Base-by-base conservation (phyloP, 2,888 invertebrate genomes). In the Chymomyza fuscimana region DNA sequence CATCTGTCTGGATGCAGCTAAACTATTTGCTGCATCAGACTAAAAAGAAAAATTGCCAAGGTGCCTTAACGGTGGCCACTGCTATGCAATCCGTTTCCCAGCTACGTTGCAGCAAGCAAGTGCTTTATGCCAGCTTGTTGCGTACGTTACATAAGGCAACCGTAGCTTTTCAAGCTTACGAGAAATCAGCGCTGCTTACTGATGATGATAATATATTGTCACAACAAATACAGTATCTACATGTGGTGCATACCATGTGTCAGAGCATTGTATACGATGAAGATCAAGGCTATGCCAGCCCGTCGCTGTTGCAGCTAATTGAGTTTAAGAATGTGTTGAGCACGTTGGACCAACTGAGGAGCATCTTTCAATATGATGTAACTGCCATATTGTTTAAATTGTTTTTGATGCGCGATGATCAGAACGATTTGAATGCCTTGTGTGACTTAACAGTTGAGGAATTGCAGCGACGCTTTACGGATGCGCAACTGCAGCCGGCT, bases 171-270 rank as follows among this genome's bases (percentile, higher is more conserved):
- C 52, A 71, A 5, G 50, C 59, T 7, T 86, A 85, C 63, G 89
- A 87, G 56, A 72, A 70, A 36, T 65, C 76, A 1, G 74, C 81
- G 0, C 1, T 84, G n/a, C 73, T 59, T 0, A 50, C 9, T 0
- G 66, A 74, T n/a, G 80, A 81, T 16, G 46, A 68, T 0, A 73
- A 73, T 5, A 25, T 89, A 60, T 61, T 80, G 25, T 77, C 80
- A 19, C 82, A 86, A 12, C 90, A 89, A 66, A 40, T 88, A 50
- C 79, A 82, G 60, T 87, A 82, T 65, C 65, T 89, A 29, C 77
- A 89, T 12, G 62, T 89, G 46, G 67, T 86, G 16, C 76, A 74
- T 5, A 64, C 74, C 36, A 80, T 89, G 81, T 79, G 79, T 29
- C 77, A 78, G 1, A 61, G 76, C 0, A 59, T 79, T 0, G 19